phyloP scores from a whole-genome alignment of 2,797 vertebrate species.

The Semaprochilodus insignis region DNA sequence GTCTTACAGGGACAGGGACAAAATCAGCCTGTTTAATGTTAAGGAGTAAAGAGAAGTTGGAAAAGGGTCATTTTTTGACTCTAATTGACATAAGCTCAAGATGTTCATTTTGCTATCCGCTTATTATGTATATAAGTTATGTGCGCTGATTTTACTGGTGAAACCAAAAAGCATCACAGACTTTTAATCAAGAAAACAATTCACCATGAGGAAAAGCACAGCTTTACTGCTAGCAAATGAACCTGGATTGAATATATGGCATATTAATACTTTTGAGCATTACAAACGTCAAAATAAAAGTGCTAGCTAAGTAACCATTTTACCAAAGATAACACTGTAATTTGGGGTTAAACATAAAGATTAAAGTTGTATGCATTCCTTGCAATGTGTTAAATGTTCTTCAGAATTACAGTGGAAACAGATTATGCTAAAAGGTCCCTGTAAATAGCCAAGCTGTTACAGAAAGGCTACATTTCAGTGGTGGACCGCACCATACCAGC shows the following conservation, averaged over 20 bases:
- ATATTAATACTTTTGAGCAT: slow-evolving; percentile 29
- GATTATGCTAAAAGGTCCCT: slow-evolving; percentile 28
- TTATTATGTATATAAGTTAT: no score
- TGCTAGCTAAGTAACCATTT: slow-evolving; percentile 32
- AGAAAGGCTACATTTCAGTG: slow-evolving; percentile 21
- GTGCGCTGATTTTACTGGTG: not conserved
- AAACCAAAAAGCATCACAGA: slow-evolving; percentile 17
- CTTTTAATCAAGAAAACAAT: slow-evolving; percentile 10
- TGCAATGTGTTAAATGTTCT: slow-evolving; percentile 40
- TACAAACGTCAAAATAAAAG: slow-evolving; percentile 39
- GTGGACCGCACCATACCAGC: slow-evolving; percentile 1
- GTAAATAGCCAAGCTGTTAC: slow-evolving; percentile 19
- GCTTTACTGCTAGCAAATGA: slow-evolving; percentile 23
- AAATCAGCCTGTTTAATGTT: no score
- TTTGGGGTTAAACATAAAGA: slow-evolving; percentile 28
- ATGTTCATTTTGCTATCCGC: not conserved
- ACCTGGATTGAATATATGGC: slow-evolving; percentile 12
- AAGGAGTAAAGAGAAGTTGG: no score
- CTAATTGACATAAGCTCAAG: no score
- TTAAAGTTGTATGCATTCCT: slow-evolving; percentile 13
- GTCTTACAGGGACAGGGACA: no score
- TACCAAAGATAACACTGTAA: slow-evolving; percentile 17
- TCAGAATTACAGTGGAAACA: slow-evolving; percentile 39
- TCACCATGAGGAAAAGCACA: slow-evolving; percentile 1
- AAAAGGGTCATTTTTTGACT: no score